phyloP scores from a whole-genome alignment of 2,888 invertebrate genomes.

The Hemithea aestivaria region DNA sequence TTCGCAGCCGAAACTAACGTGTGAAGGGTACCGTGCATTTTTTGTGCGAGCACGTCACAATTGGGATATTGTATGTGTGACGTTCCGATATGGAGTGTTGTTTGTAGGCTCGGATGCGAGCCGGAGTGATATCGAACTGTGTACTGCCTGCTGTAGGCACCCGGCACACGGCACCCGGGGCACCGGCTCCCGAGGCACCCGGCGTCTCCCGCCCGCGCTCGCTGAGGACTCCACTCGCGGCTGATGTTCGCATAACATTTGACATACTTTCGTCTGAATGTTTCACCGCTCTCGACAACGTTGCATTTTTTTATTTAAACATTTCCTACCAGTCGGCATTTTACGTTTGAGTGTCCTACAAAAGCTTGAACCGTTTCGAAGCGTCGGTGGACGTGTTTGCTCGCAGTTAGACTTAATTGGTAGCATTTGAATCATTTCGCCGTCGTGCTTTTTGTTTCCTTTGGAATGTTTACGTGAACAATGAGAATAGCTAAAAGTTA shows the following conservation, averaged over 20 bases:
- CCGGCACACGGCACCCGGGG: no score
- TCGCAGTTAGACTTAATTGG: not conserved
- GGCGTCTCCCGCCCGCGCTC: no score
- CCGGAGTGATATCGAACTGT: no score
- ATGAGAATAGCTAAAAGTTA: no score
- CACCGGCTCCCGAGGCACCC: no score
- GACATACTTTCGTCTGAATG: constrained; percentile 9
- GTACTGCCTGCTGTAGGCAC: no score
- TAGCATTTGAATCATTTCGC: no score
- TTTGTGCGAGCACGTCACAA: not conserved
- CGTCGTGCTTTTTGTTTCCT: no score
- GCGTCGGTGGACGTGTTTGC: constrained; percentile 1
- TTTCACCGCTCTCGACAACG: constrained; percentile 6
- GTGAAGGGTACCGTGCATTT: not conserved
- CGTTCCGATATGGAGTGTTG: no score
- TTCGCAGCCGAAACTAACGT: not conserved
- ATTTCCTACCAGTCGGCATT: constrained; percentile 6
- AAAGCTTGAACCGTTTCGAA: constrained; percentile 9
- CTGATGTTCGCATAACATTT: constrained; percentile 6
- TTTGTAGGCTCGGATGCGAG: no score
- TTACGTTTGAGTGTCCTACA: constrained; percentile 4
- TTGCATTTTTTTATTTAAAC: constrained; percentile 14
- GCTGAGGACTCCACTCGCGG: not conserved
- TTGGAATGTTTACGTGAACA: no score
- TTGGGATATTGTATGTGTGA: no score